Conservation (phyloP, 2,888 invertebrate genomes). For the Ochropacha duplaris region DNA sequence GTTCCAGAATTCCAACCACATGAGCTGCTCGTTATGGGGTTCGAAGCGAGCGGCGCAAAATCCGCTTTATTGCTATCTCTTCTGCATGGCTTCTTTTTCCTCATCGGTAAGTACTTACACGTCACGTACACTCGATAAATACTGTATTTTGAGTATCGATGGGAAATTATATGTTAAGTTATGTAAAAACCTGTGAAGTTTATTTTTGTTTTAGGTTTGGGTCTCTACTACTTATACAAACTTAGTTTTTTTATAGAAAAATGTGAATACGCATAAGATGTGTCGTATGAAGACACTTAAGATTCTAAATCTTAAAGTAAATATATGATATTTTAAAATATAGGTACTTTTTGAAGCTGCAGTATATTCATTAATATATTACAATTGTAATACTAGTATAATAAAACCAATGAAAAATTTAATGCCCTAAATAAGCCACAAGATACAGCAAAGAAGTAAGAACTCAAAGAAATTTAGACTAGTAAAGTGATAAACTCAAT, state of each 20-base stretch:
- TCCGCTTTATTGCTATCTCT: constrained; percentile 68
- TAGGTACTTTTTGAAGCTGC: no score
- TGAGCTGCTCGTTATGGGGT: constrained; percentile 58
- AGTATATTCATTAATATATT: no score
- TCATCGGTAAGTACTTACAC: constrained; percentile 59
- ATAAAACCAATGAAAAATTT: no score
- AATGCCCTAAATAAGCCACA: no score
- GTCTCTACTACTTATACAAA: neutral
- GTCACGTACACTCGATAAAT: constrained; percentile 14
- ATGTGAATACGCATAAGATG: no score
- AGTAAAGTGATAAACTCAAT: neutral
- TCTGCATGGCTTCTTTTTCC: constrained; percentile 73
- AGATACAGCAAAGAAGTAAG: neutral
- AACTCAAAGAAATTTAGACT: neutral
- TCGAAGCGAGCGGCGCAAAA: constrained; percentile 52
- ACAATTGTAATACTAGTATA: no score
- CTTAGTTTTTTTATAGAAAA: neutral
- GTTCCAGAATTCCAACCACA: constrained; percentile 52
- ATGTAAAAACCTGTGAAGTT: neutral
- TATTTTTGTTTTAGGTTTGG: neutral
- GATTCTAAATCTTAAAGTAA: no score
- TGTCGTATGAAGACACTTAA: no score
- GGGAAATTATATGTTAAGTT: neutral
- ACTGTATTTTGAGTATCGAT: constrained; percentile 11
- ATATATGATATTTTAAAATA: no score